Evolutionary conservation across 2,113 vertebrate genomes (phyloP).

Genomic region (Anser brachyrhynchus): DNA sequence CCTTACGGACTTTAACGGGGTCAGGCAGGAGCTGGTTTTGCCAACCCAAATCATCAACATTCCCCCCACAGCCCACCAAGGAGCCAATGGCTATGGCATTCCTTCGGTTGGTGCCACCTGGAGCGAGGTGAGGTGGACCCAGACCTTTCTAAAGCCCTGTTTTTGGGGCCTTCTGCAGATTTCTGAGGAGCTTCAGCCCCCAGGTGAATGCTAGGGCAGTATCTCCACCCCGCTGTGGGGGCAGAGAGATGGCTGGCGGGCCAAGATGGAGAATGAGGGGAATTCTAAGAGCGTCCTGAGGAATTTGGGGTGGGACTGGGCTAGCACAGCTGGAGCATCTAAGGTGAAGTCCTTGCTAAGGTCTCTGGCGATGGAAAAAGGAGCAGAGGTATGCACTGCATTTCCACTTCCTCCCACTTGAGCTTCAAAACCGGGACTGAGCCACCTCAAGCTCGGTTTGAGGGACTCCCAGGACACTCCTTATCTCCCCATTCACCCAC

Average conservation of each 20-base stretch:
- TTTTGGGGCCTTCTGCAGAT: background rate
- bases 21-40: background rate
- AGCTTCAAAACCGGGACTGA: background rate
- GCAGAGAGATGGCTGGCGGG: background rate
- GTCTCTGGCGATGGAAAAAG: background rate
- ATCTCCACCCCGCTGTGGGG: background rate
- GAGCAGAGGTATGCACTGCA: background rate
- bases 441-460: background rate
- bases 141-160: background rate
- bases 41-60: background rate
- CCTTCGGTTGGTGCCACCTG: background rate
- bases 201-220: background rate
- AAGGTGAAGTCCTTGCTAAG: conserved; percentile 29
- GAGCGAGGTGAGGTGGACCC: background rate
- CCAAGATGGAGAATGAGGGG: conserved; percentile 28
- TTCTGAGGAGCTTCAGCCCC: background rate
- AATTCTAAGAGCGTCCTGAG: background rate
- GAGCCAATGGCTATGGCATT: rapidly evolving
- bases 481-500: background rate
- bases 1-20: background rate
- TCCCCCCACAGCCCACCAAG: rapidly evolving
- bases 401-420: conserved; percentile 12
- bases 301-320: conserved; percentile 22
- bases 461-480: background rate
- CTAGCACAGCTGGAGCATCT: background rate